A percentile compares a stretch with the other conserved stretches of the same genome.
Conservation (phyloP, 53 echinoderm and acorn worm species). For the Holothuria leucospilota region DNA sequence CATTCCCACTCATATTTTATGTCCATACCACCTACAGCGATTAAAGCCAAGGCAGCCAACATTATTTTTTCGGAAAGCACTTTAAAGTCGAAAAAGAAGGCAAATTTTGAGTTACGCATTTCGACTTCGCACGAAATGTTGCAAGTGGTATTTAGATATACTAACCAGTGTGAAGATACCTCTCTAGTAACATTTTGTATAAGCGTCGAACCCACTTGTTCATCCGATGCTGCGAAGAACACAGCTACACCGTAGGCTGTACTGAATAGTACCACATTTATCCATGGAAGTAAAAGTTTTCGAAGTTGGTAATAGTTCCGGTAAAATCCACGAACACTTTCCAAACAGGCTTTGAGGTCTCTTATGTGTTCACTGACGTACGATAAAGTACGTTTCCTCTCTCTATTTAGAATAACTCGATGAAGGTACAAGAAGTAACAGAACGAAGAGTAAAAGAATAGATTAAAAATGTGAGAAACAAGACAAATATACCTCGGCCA, state of each 20-base stretch:
- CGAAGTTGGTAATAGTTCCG: constrained; percentile 14
- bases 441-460: constrained; percentile 14
- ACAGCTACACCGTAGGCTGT: constrained; percentile 2
- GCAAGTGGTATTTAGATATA: too few relatives aligned
- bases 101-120: too few relatives aligned
- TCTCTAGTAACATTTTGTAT: too few relatives aligned
- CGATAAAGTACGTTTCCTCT: background rate
- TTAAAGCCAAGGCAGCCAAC: background rate
- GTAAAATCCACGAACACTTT: background rate
- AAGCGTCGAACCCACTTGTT: too few relatives aligned
- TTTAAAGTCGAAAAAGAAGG: background rate
- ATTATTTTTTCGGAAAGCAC: constrained; percentile 12
- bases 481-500: background rate
- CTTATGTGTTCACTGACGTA: background rate
- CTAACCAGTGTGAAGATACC: too few relatives aligned
- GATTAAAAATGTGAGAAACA: background rate
- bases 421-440: constrained; percentile 24
- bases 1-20: constrained; percentile 23
- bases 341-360: background rate
- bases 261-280: constrained; percentile 12
- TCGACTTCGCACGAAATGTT: too few relatives aligned
- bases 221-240: background rate
- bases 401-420: background rate
- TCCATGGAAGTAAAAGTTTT: constrained; percentile 15
- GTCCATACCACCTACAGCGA: constrained; percentile 25